Evolutionary conservation across 2,888 invertebrate species (phyloP).

Genomic region (Lissonota sp.): DNA sequence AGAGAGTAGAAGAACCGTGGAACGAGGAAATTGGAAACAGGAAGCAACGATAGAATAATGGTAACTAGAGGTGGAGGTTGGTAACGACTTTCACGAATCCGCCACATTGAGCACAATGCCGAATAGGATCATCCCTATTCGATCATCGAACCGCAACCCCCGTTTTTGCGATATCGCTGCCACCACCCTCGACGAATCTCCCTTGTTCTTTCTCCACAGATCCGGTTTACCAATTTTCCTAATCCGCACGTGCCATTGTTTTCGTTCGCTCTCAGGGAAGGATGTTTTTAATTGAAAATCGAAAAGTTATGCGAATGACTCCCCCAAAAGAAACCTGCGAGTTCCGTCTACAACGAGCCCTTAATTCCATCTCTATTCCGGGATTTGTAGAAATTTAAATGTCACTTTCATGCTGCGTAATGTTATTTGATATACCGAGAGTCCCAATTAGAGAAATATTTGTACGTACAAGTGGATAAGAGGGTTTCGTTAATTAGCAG

Average conservation of each 20-base stretch:
- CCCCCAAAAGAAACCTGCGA: no score
- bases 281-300: neutral
- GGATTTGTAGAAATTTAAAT: no score
- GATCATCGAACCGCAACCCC: conserved; percentile 11
- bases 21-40: conserved; percentile 31
- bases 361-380: no score
- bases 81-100: conserved; percentile 20
- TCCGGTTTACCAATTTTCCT: neutral
- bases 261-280: neutral
- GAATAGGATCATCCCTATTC: conserved; percentile 13
- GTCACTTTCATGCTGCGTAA: no score
- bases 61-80: conserved; percentile 34
- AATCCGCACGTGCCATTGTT: neutral
- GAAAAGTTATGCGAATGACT: no score
- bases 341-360: no score
- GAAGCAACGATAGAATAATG: conserved; percentile 6
- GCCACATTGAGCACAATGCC: conserved; percentile 5
- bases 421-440: no score
- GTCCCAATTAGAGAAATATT: no score
- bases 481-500: no score
- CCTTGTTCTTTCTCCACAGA: neutral
- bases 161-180: conserved; percentile 7
- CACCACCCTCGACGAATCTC: neutral
- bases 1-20: neutral
- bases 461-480: no score